Percentiles rank a stretch among this genome's conserved stretches.
These are phyloP conservation scores for Spondyliosoma cantharus DNA, from an alignment of 2,797 vertebrate genomes.

Conservation along the genomic window DNA sequence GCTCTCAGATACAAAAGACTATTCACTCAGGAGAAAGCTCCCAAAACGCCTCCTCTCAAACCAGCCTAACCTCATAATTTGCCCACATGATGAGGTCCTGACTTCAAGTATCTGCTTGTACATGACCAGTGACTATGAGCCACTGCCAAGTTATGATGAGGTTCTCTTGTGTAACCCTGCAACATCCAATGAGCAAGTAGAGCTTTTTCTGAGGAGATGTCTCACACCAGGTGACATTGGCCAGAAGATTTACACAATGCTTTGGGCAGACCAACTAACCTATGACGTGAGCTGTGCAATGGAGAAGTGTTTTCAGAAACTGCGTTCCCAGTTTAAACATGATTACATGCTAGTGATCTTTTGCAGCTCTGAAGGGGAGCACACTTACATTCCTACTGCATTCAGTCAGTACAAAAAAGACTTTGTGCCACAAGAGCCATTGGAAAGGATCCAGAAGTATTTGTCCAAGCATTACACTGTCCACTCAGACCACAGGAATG, in stretches of 20 bases:
- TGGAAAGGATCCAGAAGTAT: conserved; percentile 83
- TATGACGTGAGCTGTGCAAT: conserved; percentile 87
- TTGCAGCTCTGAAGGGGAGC: conserved; percentile 87
- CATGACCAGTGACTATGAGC: conserved; percentile 82
- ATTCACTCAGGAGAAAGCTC: conserved; percentile 72
- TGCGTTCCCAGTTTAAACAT: conserved; percentile 66
- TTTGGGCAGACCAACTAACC: conserved; percentile 87
- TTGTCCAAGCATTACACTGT: conserved; percentile 84
- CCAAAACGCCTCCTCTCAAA: conserved; percentile 82
- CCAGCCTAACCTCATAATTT: conserved; percentile 89
- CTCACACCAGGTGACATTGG: conserved; percentile 75
- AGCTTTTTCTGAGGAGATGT: conserved; percentile 89
- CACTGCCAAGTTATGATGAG: conserved; percentile 89
- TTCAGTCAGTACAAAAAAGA: conserved; percentile 89
- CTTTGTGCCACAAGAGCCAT: conserved; percentile 82
- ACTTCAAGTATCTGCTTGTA: conserved; percentile 87
- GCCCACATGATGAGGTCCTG: conserved; percentile 84
- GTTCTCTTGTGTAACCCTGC: conserved; percentile 88
- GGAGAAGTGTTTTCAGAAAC: conserved; percentile 85
- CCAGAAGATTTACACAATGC: conserved; percentile 86
- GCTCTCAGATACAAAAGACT: conserved; percentile 22
- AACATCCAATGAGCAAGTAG: conserved; percentile 88
- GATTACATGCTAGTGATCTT: conserved; percentile 84
- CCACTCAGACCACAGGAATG: conserved; percentile 52
- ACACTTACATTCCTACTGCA: conserved; percentile 89